Conservation (phyloP, 2,888 invertebrate genomes). For the Nyleta sp. region DNA sequence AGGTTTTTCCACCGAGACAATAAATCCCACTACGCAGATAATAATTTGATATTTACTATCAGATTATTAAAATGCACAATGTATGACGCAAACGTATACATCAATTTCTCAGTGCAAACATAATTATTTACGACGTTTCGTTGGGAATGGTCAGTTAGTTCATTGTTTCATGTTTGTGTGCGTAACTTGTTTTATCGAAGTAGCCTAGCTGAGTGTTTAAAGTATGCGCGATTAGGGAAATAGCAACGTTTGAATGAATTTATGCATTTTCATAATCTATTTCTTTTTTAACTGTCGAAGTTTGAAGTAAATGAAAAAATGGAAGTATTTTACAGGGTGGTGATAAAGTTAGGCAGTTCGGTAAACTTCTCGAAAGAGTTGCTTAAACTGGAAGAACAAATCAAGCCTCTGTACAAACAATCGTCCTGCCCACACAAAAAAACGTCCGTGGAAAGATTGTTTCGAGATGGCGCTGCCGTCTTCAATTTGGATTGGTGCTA, state of each 20-base stretch:
- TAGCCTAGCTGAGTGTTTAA: not conserved
- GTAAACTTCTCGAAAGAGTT: conserved; percentile 88
- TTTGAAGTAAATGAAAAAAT: too few relatives aligned
- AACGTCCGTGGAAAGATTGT: conserved; percentile 92
- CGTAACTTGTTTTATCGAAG: not conserved
- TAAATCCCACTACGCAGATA: too few relatives aligned
- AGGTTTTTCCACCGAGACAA: too few relatives aligned
- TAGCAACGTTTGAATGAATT: too few relatives aligned
- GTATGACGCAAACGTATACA: too few relatives aligned
- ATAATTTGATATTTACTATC: too few relatives aligned
- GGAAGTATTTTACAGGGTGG: conserved; percentile 84
- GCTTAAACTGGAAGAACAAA: conserved; percentile 89
- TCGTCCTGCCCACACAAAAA: conserved; percentile 93
- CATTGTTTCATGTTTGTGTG: not conserved
- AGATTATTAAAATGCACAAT: too few relatives aligned
- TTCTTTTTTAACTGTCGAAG: too few relatives aligned
- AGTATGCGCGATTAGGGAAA: not conserved
- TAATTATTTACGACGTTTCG: conserved; percentile 24
- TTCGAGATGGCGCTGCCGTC: conserved; percentile 90
- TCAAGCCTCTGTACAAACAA: conserved; percentile 90
- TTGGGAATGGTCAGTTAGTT: conserved; percentile 32
- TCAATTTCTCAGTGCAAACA: not conserved
- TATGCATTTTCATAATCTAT: too few relatives aligned
- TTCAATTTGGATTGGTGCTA: conserved; percentile 93
- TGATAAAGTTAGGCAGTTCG: conserved; percentile 91